Base-by-base conservation (phyloP, 1,140 invertebrate genomes). In the Battus philenor region DNA sequence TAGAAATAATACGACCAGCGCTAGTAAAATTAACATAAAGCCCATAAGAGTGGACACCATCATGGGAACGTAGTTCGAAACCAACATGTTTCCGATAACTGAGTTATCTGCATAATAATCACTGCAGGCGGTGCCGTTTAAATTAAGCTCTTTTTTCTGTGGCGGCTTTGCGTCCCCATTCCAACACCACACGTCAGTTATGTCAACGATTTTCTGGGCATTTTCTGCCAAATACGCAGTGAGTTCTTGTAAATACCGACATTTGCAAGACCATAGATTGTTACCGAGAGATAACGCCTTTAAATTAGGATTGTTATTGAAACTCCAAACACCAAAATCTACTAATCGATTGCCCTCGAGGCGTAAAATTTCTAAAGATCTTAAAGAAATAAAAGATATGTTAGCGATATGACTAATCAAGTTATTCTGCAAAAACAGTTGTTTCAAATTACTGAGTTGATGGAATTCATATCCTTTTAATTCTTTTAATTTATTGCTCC, bases 391-490 rank as follows among this genome's bases (percentile, higher is more conserved):
- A 48, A 97, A 91, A 2, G 95, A 96, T 59, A 90, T 88, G 74
- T 97, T 97, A 22, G 90, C 90, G 53, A 98, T 93, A 63, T 88
- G 89, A 6, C 88, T 87, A 34, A 98, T 92, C 24, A 90, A 73
- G 85, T 98, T 98, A 66, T 96, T 94, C 59, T 97, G 94, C 53
- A 98, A 83, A 74, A 96, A 95, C 0, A 98, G 87, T 76, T 97
- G 94, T 58, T 91, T 90, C 44, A 97, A 76, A 47, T 93, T 90
- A 2, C 89, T 88, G 9, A 98, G 79, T 69, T 94, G 92, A 62
- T 96, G 94, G 69, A 98, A 97, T 82, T 98, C 96, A 75, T 92
- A 96, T 6, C 96, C 96, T 54, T 94, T 91, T 4, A 98, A 85
- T 48, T 92, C 90, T 33, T 87, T 89, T 18, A 98, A 87, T 34